Evolutionary conservation across 2,797 vertebrate species (phyloP), one percentile per base, ranked within the genome.

Genomic region (Phrynocephalus guinanensis): DNA sequence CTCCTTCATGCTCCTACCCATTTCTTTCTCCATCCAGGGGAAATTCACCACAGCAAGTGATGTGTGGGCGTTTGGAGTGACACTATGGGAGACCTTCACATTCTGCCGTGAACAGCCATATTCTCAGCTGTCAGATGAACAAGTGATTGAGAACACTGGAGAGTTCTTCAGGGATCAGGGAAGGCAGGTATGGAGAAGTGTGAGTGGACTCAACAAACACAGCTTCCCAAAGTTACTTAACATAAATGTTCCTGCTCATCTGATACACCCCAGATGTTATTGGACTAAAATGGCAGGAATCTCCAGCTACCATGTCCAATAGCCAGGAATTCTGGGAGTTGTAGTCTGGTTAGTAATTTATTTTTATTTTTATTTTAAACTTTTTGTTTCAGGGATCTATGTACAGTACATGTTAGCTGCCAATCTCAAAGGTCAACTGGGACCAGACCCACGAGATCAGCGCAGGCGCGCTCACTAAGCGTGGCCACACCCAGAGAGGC

Each of bases 121-220:
- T 94, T 99, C 97, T 24, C 98, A 99, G 95, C 97, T 99, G 88
- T 99, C 98, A 0, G 99, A 99, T 0, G 99, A 99, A 93, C 99
- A 99, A 96, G 99, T 99, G 94, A 99, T 99, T 13, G 99, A 99
- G 92, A 99, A 99, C 95, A 99, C 99, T 0, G 99, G 98, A 60
- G 99, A 99, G 96, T 99, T 99, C 95, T 99, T 99, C 97, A 97
- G 99, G 94, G 98, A 99, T 96, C 98, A 99, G 94, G 98, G 98
- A 94, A 97, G 98, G 93, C 98, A 99, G 98, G 99, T 99, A 91
- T 87, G 22, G 28, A 89, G 63, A 38, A 16, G 7, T 20, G 2
- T 88, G 20, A 48, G 70, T 0, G 70, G n/a, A 76, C 33, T 6
- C 0, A 0, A 4, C 13, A 79, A 28, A 16, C 28, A 26, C 15